phyloP scores from a whole-genome alignment of 2,797 vertebrate genomes.

The Enteromius viviparus region DNA sequence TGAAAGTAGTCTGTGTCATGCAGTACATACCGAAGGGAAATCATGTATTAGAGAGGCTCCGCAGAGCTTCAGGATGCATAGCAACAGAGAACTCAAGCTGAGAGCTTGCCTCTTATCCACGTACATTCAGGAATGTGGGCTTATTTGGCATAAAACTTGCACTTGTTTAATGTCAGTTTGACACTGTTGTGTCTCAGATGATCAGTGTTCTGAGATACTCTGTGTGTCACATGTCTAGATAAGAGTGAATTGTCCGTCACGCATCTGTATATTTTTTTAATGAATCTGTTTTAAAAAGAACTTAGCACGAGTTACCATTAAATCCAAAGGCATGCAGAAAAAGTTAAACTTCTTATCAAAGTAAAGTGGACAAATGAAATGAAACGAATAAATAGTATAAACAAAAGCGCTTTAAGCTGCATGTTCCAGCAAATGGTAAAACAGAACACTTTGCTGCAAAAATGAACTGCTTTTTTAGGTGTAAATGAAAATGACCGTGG shows the following conservation, averaged over 20 bases:
- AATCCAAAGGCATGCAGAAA: neutral
- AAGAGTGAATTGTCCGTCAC: neutral
- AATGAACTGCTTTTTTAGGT: neutral
- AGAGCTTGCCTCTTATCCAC: slow-evolving; percentile 33
- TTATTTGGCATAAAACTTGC: slow-evolving; percentile 66
- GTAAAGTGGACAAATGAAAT: neutral
- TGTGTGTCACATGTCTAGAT: neutral
- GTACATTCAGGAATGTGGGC: slow-evolving; percentile 43
- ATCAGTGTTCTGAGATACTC: slow-evolving; percentile 61
- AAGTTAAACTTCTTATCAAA: neutral
- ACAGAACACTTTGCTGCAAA: neutral
- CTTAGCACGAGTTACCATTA: neutral
- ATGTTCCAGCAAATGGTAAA: neutral
- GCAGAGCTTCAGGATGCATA: slow-evolving; percentile 42
- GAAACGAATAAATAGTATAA: neutral
- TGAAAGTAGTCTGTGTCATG: neutral
- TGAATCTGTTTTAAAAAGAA: neutral
- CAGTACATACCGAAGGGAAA: neutral
- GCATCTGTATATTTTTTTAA: neutral
- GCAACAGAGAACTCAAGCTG: slow-evolving; percentile 45
- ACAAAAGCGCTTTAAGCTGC: neutral
- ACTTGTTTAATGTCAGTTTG: slow-evolving; percentile 66
- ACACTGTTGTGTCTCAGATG: slow-evolving; percentile 65
- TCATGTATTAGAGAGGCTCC: neutral
- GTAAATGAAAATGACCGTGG: neutral